Conservation (phyloP, 1,140 invertebrate species). For the Caenorhabditis remanei region DNA sequence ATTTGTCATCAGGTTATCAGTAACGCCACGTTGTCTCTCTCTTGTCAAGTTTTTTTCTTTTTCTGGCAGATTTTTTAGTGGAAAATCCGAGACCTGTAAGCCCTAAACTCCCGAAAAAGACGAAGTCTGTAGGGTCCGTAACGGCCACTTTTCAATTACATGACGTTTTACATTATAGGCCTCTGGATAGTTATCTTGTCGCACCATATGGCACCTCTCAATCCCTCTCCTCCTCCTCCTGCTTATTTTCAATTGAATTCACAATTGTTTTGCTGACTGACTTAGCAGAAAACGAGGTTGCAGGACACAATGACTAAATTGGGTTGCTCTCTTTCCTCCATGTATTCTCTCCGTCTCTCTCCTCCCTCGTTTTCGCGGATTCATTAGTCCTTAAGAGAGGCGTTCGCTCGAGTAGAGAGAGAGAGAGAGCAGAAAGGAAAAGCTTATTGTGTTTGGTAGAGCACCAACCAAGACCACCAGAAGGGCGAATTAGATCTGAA, state of each 20-base stretch:
- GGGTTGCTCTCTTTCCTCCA: conserved; percentile 6
- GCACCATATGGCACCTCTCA: neutral
- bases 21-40: conserved; percentile 16
- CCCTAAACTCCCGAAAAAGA: too few relatives aligned
- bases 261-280: conserved; percentile 39
- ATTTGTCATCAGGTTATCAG: neutral
- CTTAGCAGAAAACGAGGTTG: neutral
- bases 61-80: neutral
- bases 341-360: neutral
- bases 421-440: neutral
- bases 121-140: too few relatives aligned
- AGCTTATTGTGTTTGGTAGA: conserved; percentile 31
- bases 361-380: neutral
- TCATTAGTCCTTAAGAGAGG: conserved; percentile 30
- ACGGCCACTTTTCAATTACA: neutral
- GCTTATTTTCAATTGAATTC: conserved; percentile 7
- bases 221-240: neutral
- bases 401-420: conserved; percentile 3
- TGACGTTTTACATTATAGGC: neutral
- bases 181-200: neutral
- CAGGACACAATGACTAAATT: conserved; percentile 31
- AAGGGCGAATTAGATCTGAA: conserved; percentile 33
- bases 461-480: neutral
- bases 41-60: neutral
- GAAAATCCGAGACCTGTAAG: too few relatives aligned